These are phyloP conservation scores for Melanchra persicariae DNA, from an alignment of 2,888 invertebrate genomes.

Conservation along the genomic window DNA sequence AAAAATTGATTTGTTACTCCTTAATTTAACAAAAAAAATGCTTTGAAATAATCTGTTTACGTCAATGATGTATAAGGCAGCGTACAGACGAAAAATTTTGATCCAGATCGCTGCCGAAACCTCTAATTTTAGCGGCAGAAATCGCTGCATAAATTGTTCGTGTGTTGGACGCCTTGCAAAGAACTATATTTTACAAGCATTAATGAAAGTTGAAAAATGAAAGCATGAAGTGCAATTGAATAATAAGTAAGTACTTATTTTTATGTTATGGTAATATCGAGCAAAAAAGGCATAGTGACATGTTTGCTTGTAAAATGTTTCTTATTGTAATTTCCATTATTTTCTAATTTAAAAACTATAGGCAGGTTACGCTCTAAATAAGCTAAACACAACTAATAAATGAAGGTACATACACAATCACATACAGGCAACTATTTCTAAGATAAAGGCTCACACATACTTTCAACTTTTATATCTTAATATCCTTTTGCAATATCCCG, in stretches of 20 bases:
- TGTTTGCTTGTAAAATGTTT: constrained; percentile 19
- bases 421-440: constrained; percentile 40
- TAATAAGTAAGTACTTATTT: too few relatives aligned
- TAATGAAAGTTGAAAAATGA: not conserved
- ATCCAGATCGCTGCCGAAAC: not conserved
- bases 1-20: not conserved
- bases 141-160: constrained; percentile 6
- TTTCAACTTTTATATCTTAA: not conserved
- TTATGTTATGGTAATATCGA: not conserved
- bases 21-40: not conserved
- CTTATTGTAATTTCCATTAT: not conserved
- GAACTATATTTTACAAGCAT: constrained; percentile 36
- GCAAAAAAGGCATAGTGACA: not conserved
- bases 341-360: constrained; percentile 13
- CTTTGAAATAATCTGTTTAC: not conserved
- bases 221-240: not conserved
- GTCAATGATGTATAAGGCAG: constrained; percentile 22
- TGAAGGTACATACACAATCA: constrained; percentile 28
- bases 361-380: constrained; percentile 12
- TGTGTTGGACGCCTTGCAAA: not conserved
- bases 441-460: constrained; percentile 12
- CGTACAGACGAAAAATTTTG: constrained; percentile 20
- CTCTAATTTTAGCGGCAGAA: not conserved
- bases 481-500: not conserved
- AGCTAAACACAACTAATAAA: constrained; percentile 33